phyloP scores from a whole-genome alignment of 2,888 invertebrate genomes.

The Drosophila quinaria region DNA sequence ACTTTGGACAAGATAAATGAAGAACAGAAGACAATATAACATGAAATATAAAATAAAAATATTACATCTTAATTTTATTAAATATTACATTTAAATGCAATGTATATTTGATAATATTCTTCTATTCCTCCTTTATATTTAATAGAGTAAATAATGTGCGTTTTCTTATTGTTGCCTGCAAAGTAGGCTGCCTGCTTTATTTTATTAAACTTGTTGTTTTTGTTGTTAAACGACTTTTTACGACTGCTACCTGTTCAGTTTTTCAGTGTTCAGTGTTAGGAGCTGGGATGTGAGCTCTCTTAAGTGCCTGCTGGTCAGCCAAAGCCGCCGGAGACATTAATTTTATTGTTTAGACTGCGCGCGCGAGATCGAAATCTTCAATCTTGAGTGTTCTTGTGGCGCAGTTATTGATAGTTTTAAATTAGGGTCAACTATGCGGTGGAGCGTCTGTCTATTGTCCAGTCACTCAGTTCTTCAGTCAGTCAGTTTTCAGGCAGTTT shows the following conservation, averaged over 20 bases:
- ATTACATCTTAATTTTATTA: no score
- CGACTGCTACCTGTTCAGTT: slow-evolving; percentile 65
- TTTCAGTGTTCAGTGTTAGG: slow-evolving; percentile 4
- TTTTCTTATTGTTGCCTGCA: not conserved
- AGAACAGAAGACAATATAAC: no score
- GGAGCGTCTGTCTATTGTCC: slow-evolving; percentile 14
- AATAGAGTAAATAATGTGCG: slow-evolving; percentile 14
- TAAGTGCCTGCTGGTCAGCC: slow-evolving; percentile 70
- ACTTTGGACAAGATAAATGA: no score
- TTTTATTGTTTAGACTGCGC: slow-evolving; percentile 79
- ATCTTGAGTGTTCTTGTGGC: slow-evolving; percentile 57
- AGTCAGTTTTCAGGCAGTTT: slow-evolving; percentile 8
- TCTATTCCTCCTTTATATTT: no score
- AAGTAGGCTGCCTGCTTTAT: not conserved
- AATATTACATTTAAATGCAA: no score
- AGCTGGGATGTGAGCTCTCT: slow-evolving; percentile 48
- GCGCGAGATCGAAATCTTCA: slow-evolving; percentile 71
- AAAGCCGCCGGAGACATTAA: slow-evolving; percentile 73
- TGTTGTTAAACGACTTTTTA: slow-evolving; percentile 66
- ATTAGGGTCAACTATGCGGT: slow-evolving; percentile 79
- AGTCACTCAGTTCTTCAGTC: not conserved
- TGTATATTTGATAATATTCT: no score
- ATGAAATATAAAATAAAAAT: no score
- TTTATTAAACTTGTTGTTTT: slow-evolving; percentile 12
- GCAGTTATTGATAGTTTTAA: slow-evolving; percentile 80